Evolutionary conservation across 2,113 vertebrate genomes (phyloP), one percentile per base, ranked within the genome.

Genomic region (Lagopus leucura): DNA sequence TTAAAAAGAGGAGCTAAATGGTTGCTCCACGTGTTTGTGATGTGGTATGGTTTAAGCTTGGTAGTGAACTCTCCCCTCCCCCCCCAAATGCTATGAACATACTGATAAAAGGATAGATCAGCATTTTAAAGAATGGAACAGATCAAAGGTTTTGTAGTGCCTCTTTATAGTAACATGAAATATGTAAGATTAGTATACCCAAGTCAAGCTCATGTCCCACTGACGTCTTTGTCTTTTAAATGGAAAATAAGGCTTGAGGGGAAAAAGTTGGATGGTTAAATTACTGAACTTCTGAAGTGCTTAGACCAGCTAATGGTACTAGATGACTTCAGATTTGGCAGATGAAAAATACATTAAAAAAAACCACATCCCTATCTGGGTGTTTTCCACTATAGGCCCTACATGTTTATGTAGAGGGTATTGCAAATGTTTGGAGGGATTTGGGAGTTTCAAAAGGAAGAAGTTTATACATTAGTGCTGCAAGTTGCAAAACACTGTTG

Each of bases 401-500:
- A 96, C 95, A 97, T 98, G 98, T 98, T 98, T 98, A 97, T 96
- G 97, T 97, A 97, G 98, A 97, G 96, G 97, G 98, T 96, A 97
- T 95, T 97, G 95, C 92, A 90, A 97, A 98, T 97, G 97, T 98
- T 98, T 98, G 98, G 96, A 97, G 97, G 98, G 98, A 99, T 99
- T 99, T 98, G 96, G 92, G 97, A 97, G 97, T 98, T 98, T 99
- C 98, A 98, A 99, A 99, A 99, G 98, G 97, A 98, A 98, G 98
- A 99, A 99, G 98, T 99, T 99, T 99, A 99, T 99, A 99, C 99
- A 99, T 99, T 99, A 99, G 98, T 98, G 98, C 98, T 97, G 98
- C 98, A 97, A 99, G 99, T 99, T 99, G 98, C 99, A 99, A 99
- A 99, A 99, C 99, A 99, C 99, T 99, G 99, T 99, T 99, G 99